phyloP scores from a whole-genome alignment of 92 coral and sea anemone species.

The Umimayanthus kanabou region DNA sequence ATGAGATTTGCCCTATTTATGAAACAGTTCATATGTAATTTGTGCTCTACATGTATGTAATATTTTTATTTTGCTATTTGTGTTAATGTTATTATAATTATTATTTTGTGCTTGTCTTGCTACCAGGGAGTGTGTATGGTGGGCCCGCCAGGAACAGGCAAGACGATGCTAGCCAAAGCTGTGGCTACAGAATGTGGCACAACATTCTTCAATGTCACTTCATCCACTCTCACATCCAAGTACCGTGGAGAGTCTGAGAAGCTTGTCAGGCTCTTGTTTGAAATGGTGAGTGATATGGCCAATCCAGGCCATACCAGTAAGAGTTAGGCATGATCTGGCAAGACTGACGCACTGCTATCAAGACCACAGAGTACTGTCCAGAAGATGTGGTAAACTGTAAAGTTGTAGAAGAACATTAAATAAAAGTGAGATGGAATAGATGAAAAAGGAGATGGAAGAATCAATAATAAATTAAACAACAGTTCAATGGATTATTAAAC shows the following conservation, averaged over 20 bases:
- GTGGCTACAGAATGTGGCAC: constrained; percentile 98
- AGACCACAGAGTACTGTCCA: too few relatives aligned
- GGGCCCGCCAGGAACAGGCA: constrained; percentile 99
- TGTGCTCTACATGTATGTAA: background rate
- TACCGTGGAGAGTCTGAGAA: constrained; percentile 98
- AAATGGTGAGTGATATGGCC: constrained; percentile 71
- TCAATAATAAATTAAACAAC: too few relatives aligned
- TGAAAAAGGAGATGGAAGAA: too few relatives aligned
- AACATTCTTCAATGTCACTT: constrained; percentile 95
- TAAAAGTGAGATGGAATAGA: too few relatives aligned
- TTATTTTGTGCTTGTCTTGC: background rate
- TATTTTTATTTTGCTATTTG: background rate
- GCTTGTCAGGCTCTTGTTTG: constrained; percentile 91
- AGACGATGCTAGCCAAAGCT: constrained; percentile 97
- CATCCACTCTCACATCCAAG: constrained; percentile 94
- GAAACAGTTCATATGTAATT: too few relatives aligned
- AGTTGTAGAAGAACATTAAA: too few relatives aligned
- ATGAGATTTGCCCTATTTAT: too few relatives aligned
- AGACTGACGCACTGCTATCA: too few relatives aligned
- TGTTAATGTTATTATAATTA: background rate
- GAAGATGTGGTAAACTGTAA: too few relatives aligned
- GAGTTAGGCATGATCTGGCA: too few relatives aligned
- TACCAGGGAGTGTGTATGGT: constrained; percentile 97
- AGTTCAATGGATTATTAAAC: too few relatives aligned
- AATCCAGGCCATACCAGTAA: too few relatives aligned